A percentile compares a stretch with the other conserved stretches of the same genome.
These are phyloP conservation scores for Spheniscus humboldti DNA, from an alignment of 2,797 vertebrate species.

Conservation along the genomic window DNA sequence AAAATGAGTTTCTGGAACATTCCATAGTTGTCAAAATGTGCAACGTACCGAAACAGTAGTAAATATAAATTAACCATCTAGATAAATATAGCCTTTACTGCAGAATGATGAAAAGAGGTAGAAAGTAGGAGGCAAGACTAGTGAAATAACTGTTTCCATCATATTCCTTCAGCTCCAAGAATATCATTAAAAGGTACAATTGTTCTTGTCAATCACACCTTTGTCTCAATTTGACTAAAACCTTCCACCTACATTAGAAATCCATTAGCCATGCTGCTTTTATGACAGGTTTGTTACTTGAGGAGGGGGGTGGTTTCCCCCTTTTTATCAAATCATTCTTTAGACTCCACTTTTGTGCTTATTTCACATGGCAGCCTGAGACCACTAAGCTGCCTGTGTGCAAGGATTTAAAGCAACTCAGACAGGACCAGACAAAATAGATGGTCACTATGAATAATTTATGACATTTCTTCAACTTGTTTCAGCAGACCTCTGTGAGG, in stretches of 20 bases:
- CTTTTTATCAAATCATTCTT: background rate
- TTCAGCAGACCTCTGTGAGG: background rate
- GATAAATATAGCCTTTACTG: slow-evolving; percentile 17
- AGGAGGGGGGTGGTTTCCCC: background rate
- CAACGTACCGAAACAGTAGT: slow-evolving; percentile 15
- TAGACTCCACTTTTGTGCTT: background rate
- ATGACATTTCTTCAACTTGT: background rate
- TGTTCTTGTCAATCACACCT: slow-evolving; percentile 60
- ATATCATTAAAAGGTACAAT: slow-evolving; percentile 46
- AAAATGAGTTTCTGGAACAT: background rate
- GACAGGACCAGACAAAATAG: background rate
- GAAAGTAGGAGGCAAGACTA: background rate
- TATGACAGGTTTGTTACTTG: background rate
- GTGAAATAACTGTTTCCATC: slow-evolving; percentile 20
- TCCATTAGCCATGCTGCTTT: slow-evolving; percentile 45
- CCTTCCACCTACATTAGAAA: slow-evolving; percentile 46
- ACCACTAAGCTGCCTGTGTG: background rate
- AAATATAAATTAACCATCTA: slow-evolving; percentile 41
- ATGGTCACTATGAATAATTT: background rate
- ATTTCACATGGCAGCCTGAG: background rate
- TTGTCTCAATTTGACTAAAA: slow-evolving; percentile 61
- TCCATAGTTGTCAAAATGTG: background rate
- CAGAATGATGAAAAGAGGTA: slow-evolving; percentile 4
- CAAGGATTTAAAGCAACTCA: background rate
- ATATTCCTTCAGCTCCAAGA: slow-evolving; percentile 11